These are phyloP conservation scores for Lampris megalopsis DNA, from an alignment of 2,113 vertebrate species.

Conservation along the genomic window DNA sequence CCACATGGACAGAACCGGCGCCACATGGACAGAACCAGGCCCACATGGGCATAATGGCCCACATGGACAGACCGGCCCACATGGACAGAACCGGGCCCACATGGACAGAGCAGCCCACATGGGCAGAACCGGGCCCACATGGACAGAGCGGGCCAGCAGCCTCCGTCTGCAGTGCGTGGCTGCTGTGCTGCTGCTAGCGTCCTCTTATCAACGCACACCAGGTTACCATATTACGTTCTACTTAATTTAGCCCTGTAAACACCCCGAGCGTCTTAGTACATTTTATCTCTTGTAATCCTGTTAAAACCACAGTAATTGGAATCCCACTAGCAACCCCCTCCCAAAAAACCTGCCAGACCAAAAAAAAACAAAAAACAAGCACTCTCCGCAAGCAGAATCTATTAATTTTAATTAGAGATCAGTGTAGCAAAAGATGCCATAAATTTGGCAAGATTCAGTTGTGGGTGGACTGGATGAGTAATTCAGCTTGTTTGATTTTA, in stretches of 20 bases:
- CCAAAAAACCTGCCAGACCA: not conserved
- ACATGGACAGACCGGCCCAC: too few species aligned
- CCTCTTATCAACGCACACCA: slow-evolving; percentile 64
- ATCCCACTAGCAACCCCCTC: slow-evolving; percentile 34
- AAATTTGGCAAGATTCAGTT: not conserved
- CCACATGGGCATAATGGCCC: too few species aligned
- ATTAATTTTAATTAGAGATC: not conserved
- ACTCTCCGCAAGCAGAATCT: not conserved
- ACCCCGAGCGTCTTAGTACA: slow-evolving; percentile 56
- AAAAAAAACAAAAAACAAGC: not conserved
- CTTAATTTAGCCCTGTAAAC: slow-evolving; percentile 63
- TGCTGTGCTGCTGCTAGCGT: slow-evolving; percentile 43
- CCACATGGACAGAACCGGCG: too few species aligned
- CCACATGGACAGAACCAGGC: too few species aligned
- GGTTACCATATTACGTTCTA: slow-evolving; percentile 69
- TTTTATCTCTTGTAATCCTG: slow-evolving; percentile 79
- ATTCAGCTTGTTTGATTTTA: too few species aligned
- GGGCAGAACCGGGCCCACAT: too few species aligned
- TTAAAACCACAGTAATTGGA: slow-evolving; percentile 72
- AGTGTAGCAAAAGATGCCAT: not conserved
- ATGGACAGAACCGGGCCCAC: too few species aligned
- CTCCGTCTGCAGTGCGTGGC: slow-evolving; percentile 40
- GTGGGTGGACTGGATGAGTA: not conserved
- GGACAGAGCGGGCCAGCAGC: not conserved
- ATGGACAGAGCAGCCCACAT: too few species aligned